Percentiles rank a stretch among this genome's conserved stretches.
Conservation (phyloP, 2,113 vertebrate genomes). For the Mastomys coucha region DNA sequence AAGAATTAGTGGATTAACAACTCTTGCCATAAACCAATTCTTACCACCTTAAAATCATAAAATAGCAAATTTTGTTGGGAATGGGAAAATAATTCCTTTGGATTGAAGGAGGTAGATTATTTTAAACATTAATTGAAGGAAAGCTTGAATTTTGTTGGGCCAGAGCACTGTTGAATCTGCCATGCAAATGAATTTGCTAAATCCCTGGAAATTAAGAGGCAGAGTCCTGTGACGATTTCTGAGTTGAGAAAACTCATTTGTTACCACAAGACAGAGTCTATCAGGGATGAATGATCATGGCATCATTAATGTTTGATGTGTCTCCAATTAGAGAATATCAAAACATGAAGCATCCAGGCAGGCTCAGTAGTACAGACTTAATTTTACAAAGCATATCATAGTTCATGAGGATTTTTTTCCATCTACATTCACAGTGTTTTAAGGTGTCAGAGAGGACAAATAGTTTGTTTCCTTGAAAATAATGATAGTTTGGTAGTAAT, state of each 20-base stretch:
- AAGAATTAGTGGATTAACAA: neutral
- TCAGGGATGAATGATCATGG: conserved; percentile 3
- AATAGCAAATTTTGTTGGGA: neutral
- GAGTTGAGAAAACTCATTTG: conserved; percentile 22
- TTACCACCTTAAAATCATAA: neutral
- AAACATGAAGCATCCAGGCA: conserved; percentile 47
- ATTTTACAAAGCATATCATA: conserved; percentile 12
- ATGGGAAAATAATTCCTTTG: neutral
- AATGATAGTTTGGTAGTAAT: neutral
- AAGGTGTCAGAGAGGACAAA: neutral
- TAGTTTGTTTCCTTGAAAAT: neutral
- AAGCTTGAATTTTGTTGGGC: neutral
- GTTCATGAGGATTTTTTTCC: neutral
- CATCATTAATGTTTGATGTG: conserved; percentile 55
- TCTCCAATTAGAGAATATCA: conserved; percentile 38
- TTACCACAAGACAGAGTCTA: neutral
- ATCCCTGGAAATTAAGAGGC: neutral
- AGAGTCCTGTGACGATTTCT: conserved; percentile 33
- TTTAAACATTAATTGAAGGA: neutral
- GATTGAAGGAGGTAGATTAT: neutral
- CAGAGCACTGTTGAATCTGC: neutral
- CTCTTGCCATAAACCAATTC: neutral
- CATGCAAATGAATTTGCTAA: neutral
- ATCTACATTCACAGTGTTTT: neutral
- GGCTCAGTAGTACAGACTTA: conserved; percentile 3